phyloP scores from a whole-genome alignment of 2,888 invertebrate genomes.

The Sinopyrophorus schimmeli region DNA sequence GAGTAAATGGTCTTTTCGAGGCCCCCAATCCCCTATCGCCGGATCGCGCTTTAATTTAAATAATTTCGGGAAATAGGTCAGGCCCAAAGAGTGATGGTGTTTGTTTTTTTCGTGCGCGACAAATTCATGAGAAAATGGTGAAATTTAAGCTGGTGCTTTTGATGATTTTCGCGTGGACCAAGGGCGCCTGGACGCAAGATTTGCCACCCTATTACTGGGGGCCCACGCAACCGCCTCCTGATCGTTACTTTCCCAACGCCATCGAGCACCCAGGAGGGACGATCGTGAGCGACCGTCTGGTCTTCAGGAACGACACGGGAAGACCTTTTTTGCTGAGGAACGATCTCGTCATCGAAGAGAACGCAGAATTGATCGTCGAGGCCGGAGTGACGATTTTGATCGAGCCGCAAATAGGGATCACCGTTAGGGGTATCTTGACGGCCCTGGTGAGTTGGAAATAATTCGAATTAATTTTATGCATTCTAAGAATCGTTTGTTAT shows the following conservation, averaged over 20 bases:
- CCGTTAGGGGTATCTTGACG: conserved; percentile 83
- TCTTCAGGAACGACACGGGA: conserved; percentile 57
- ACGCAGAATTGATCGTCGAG: conserved; percentile 82
- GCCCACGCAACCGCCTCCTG: not conserved
- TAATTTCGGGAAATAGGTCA: too few species aligned
- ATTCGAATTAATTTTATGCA: not conserved
- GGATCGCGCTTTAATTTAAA: too few species aligned
- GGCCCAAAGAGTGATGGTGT: too few species aligned
- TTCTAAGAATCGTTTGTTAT: too few species aligned
- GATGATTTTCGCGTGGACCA: conserved; percentile 5
- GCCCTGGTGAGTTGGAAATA: conserved; percentile 77
- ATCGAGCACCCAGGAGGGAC: conserved; percentile 69
- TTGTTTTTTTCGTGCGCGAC: too few species aligned
- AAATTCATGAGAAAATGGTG: too few species aligned
- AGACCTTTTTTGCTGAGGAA: conserved; percentile 80
- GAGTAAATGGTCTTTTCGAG: conserved; percentile 17
- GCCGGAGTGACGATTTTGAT: conserved; percentile 89
- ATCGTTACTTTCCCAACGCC: conserved; percentile 3
- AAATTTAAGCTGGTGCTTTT: conserved; percentile 16
- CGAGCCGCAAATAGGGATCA: conserved; percentile 90
- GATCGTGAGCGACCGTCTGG: conserved; percentile 61
- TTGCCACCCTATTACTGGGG: conserved; percentile 10
- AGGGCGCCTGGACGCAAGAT: not conserved
- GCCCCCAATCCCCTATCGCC: conserved; percentile 6
- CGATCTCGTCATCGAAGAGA: conserved; percentile 77